Percentiles rank a stretch among this genome's conserved stretches.
Conservation (phyloP, 2,888 invertebrate species). For the Teinopalpus imperialis region DNA sequence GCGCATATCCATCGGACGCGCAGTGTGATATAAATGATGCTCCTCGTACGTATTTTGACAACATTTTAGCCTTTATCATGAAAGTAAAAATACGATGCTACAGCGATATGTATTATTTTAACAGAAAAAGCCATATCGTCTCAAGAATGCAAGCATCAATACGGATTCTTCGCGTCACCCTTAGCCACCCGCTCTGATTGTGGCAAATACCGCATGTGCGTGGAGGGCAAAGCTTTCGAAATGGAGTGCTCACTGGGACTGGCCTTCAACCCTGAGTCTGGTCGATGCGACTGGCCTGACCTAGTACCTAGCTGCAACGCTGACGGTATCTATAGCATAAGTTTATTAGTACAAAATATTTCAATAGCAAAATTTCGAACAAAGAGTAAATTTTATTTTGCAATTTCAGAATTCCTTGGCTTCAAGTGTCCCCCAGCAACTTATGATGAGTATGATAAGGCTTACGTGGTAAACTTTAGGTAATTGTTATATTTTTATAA, state of each 20-base stretch:
- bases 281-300: constrained; percentile 92
- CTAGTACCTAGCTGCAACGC: constrained; percentile 86
- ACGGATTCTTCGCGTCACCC: constrained; percentile 85
- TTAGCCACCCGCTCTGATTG: constrained; percentile 69
- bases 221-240: constrained; percentile 79
- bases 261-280: constrained; percentile 85
- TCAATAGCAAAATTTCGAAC: too few species aligned
- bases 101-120: neutral
- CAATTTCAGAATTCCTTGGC: constrained; percentile 50
- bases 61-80: too few species aligned
- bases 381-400: neutral
- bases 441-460: constrained; percentile 39
- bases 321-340: constrained; percentile 1
- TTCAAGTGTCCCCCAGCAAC: constrained; percentile 52
- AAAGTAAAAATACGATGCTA: constrained; percentile 59
- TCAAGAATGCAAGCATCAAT: constrained; percentile 89
- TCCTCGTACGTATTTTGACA: constrained; percentile 79
- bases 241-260: constrained; percentile 90
- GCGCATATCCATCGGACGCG: constrained; percentile 90
- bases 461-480: constrained; percentile 46
- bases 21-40: constrained; percentile 84
- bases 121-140: constrained; percentile 85
- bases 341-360: too few species aligned
- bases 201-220: constrained; percentile 89
- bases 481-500: constrained; percentile 45